Percentiles rank a stretch among this genome's conserved stretches.
Conservation (phyloP, 2,113 vertebrate species). For the Maccullochella peelii region DNA sequence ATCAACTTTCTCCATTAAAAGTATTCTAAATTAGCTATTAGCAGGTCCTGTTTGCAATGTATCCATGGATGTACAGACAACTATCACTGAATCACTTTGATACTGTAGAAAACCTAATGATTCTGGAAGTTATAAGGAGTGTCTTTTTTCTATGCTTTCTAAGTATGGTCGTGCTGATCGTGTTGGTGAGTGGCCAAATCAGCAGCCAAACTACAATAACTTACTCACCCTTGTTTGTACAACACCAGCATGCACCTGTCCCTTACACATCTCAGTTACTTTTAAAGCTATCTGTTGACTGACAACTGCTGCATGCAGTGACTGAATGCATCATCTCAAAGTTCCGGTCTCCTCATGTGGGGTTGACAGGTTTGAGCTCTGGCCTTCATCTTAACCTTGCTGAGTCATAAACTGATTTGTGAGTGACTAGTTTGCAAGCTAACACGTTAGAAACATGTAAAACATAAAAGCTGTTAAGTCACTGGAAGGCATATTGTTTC, state of each 20-base stretch:
- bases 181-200: too few species aligned
- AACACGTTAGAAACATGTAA: neutral
- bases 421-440: neutral
- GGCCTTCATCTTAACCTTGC: neutral
- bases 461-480: neutral
- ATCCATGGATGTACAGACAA: too few species aligned
- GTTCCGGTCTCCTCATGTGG: neutral
- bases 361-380: neutral
- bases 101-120: too few species aligned
- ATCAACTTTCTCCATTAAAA: too few species aligned
- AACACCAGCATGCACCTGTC: too few species aligned
- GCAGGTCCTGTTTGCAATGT: too few species aligned
- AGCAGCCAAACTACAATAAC: too few species aligned
- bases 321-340: neutral
- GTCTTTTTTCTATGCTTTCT: neutral
- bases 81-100: too few species aligned
- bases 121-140: neutral
- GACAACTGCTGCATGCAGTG: neutral
- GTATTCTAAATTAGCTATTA: too few species aligned
- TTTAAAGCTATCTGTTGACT: too few species aligned
- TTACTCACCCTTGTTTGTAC: too few species aligned
- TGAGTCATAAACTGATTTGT: neutral
- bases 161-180: too few species aligned
- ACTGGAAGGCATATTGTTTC: neutral
- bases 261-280: neutral